These are phyloP conservation scores for Azorinus chamasolen DNA, from an alignment of 2,888 invertebrate species.

Conservation along the genomic window DNA sequence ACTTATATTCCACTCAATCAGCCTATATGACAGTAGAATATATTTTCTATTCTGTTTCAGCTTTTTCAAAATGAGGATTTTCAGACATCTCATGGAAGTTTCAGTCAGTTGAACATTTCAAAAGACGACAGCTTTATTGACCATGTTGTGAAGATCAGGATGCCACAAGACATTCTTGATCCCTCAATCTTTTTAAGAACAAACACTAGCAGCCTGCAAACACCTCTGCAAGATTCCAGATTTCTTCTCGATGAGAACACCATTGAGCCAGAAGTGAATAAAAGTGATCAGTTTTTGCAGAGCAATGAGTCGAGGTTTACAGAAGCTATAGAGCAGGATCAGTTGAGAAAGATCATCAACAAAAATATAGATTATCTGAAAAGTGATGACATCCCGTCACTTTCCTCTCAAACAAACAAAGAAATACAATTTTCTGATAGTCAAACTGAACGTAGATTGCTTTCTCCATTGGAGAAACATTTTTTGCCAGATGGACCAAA, in stretches of 20 bases:
- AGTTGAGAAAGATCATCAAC: slow-evolving; percentile 51
- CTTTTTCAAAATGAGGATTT: slow-evolving; percentile 56
- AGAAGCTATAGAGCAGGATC: slow-evolving; percentile 16
- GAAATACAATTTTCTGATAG: slow-evolving; percentile 17
- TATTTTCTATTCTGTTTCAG: slow-evolving; percentile 11
- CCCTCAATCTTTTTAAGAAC: slow-evolving; percentile 41
- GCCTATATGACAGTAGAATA: too few species aligned
- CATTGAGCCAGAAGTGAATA: slow-evolving; percentile 20
- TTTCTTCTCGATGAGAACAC: neutral
- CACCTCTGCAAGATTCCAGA: neutral
- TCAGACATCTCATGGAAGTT: slow-evolving; percentile 30
- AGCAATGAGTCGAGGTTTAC: slow-evolving; percentile 6
- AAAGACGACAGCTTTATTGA: slow-evolving; percentile 62
- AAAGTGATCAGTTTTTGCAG: slow-evolving; percentile 7
- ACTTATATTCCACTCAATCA: too few species aligned
- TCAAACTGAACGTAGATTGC: slow-evolving; percentile 30
- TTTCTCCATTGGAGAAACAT: slow-evolving; percentile 57
- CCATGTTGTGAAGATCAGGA: slow-evolving; percentile 50
- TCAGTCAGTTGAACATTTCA: slow-evolving; percentile 32
- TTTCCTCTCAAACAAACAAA: slow-evolving; percentile 20
- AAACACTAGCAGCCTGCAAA: slow-evolving; percentile 9
- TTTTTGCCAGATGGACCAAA: slow-evolving; percentile 40
- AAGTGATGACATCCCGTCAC: slow-evolving; percentile 28
- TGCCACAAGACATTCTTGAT: slow-evolving; percentile 54
- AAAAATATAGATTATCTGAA: slow-evolving; percentile 59